Evolutionary conservation across 2,113 vertebrate genomes (phyloP).

Genomic region (Lepus timidus): DNA sequence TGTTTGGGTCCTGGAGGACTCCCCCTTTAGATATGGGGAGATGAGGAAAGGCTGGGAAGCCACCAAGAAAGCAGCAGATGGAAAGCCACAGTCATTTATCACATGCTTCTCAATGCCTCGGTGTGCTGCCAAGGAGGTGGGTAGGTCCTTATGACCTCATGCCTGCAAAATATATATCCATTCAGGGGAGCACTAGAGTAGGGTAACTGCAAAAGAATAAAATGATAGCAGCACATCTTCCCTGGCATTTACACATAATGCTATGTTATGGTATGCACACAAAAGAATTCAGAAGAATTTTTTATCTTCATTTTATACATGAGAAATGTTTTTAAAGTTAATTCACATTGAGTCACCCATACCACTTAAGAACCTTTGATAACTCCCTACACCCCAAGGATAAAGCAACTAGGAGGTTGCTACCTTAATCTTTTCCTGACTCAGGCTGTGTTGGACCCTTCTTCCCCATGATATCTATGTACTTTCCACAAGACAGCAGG

Average conservation of each 20-base stretch:
- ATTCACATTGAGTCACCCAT: neutral
- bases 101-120: neutral
- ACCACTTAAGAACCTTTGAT: neutral
- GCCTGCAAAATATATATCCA: neutral
- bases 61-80: neutral
- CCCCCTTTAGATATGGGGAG: neutral
- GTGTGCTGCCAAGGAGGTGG: neutral
- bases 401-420: neutral
- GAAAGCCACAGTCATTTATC: neutral
- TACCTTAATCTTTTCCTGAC: neutral
- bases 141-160: no score
- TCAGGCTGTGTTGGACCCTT: neutral
- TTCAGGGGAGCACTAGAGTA: no score
- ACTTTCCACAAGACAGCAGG: neutral
- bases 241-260: accelerated
- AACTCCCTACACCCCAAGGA: neutral
- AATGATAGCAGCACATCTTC: neutral
- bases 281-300: neutral
- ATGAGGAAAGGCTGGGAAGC: neutral
- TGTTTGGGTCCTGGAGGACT: neutral
- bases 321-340: neutral
- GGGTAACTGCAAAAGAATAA: neutral
- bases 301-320: neutral
- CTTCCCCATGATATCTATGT: neutral
- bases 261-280: neutral